Evolutionary conservation across 2,888 invertebrate species (phyloP).

Genomic region (Alloscopus bannaensis): DNA sequence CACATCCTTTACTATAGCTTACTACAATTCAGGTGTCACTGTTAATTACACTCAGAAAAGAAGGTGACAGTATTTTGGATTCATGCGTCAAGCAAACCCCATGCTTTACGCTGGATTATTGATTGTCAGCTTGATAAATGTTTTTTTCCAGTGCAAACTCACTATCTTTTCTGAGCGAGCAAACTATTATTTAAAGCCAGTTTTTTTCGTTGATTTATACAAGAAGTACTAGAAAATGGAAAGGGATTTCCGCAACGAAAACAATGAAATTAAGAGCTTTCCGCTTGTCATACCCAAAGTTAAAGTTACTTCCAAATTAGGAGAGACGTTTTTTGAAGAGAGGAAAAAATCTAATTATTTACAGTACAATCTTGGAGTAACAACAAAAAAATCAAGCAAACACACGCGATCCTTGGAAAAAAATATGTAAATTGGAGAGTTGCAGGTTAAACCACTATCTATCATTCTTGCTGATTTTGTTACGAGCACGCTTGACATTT

Average conservation of each 20-base stretch:
- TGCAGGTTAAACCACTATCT: constrained; percentile 38
- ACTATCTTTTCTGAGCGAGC: too few species aligned
- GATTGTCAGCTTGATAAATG: too few species aligned
- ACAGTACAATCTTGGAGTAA: neutral
- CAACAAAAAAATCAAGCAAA: neutral
- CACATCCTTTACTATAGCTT: too few species aligned
- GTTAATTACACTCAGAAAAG: too few species aligned
- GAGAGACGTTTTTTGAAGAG: neutral
- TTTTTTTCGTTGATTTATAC: too few species aligned
- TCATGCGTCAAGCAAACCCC: too few species aligned
- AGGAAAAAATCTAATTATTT: constrained; percentile 17
- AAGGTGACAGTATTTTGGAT: too few species aligned
- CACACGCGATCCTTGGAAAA: neutral
- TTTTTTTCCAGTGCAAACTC: too few species aligned
- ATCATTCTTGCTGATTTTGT: constrained; percentile 29
- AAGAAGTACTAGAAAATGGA: too few species aligned
- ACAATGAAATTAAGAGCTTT: constrained; percentile 21
- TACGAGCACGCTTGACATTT: constrained; percentile 32
- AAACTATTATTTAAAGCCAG: too few species aligned
- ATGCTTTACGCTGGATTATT: too few species aligned
- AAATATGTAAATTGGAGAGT: constrained; percentile 29
- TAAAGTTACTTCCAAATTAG: constrained; percentile 30
- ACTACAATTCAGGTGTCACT: too few species aligned
- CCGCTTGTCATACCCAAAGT: neutral
- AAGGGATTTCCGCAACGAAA: constrained; percentile 6